A percentile compares a stretch with the other conserved stretches of the same genome.
Conservation (phyloP, 2,797 vertebrate species). For the Chromobotia macracanthus region DNA sequence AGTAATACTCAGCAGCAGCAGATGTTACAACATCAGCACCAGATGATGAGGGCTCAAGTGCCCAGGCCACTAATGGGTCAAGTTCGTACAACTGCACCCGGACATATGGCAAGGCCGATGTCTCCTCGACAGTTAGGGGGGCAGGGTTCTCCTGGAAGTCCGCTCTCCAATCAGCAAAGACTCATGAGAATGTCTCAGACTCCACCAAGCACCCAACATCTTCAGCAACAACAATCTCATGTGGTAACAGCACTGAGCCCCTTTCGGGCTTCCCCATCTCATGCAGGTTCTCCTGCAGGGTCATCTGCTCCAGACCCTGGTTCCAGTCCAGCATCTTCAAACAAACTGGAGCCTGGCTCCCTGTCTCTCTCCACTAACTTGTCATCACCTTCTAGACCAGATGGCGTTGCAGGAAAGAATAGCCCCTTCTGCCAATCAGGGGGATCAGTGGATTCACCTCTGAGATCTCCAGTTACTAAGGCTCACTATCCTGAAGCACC, state of each 20-base stretch:
- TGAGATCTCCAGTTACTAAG: conserved; percentile 78
- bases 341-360: conserved; percentile 66
- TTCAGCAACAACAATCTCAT: conserved; percentile 72
- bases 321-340: conserved; percentile 72
- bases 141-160: conserved; percentile 71
- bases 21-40: conserved; percentile 68
- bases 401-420: conserved; percentile 70
- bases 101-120: conserved; percentile 72
- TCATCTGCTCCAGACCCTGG: conserved; percentile 68
- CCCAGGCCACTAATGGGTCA: conserved; percentile 69
- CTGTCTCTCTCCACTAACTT: conserved; percentile 71
- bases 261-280: conserved; percentile 77
- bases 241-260: conserved; percentile 69
- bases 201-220: conserved; percentile 67
- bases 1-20: conserved; percentile 17
- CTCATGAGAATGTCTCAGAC: conserved; percentile 74
- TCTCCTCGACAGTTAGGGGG: conserved; percentile 76
- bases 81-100: conserved; percentile 60
- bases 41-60: conserved; percentile 75
- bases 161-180: conserved; percentile 68
- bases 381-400: conserved; percentile 71
- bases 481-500: conserved; percentile 71
- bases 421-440: conserved; percentile 74
- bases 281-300: conserved; percentile 77
- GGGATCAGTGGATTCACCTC: conserved; percentile 59